Conservation (phyloP, 1,140 invertebrate species). For the Doryteuthis pealeii region DNA sequence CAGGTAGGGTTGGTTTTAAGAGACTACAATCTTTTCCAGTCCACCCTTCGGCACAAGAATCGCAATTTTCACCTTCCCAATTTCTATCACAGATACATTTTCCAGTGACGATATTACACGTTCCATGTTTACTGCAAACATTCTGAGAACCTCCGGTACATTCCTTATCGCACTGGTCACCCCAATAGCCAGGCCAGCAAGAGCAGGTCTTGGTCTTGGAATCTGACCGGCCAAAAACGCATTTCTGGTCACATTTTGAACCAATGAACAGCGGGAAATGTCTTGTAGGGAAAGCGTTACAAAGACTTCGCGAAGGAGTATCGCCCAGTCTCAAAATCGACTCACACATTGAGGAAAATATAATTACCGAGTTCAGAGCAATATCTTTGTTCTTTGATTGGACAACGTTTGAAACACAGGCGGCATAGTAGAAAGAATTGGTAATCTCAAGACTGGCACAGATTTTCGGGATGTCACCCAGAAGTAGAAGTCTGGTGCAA, state of each 20-base stretch:
- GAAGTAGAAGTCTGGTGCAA: too few species aligned
- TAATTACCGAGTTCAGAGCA: constrained; percentile 25
- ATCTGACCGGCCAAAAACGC: constrained; percentile 22
- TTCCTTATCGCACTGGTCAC: constrained; percentile 25
- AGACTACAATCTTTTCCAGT: constrained; percentile 31
- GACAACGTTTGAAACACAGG: constrained; percentile 12
- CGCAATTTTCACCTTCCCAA: constrained; percentile 33
- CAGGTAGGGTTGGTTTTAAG: constrained; percentile 15
- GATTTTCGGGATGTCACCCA: too few species aligned
- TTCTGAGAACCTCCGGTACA: constrained; percentile 26
- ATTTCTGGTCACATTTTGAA: constrained; percentile 20
- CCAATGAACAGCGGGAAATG: constrained; percentile 31
- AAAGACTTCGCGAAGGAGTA: constrained; percentile 23
- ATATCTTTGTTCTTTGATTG: constrained; percentile 6
- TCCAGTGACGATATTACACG: constrained; percentile 24
- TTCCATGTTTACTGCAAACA: constrained; percentile 32
- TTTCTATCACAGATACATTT: constrained; percentile 29
- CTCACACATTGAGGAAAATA: constrained; percentile 27
- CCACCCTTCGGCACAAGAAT: constrained; percentile 26
- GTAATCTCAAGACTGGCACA: too few species aligned
- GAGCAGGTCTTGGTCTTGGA: constrained; percentile 20
- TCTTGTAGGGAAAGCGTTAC: constrained; percentile 22
- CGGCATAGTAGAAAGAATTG: background rate
- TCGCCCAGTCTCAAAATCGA: background rate
- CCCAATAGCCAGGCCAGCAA: constrained; percentile 34